Base-by-base conservation (phyloP, 2,113 vertebrate species). In the Sylvietta virens region DNA sequence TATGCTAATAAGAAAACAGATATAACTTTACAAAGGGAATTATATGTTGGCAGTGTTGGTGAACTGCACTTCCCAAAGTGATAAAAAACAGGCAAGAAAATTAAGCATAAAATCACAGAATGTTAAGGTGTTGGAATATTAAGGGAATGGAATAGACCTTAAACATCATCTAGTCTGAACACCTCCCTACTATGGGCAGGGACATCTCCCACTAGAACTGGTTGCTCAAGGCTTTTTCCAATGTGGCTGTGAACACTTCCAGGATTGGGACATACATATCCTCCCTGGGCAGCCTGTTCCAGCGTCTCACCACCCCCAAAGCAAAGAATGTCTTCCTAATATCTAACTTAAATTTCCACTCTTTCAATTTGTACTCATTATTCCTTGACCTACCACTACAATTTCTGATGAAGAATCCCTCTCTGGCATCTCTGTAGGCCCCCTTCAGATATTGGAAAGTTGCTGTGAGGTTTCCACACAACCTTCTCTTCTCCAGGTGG, bases 101-200 rank as follows among this genome's bases (percentile, higher is more conserved):
- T 16, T 5, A 82, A 50, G 28, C 22, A 37, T 37, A 33, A 71
- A 64, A 64, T 64, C 35, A 48, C 15, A 14, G 12, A 50, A 27
- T 26, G 11, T 35, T 35, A 26, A 64, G 30, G 16, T 5, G 0
- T 18, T 71, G 13, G 9, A 56, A 73, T 10, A 5, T 15, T 47
- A 47, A n/a, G 11, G 15, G 24, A n/a, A 40, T 48, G 8, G 8
- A 65, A 24, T 26, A 14, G 15, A 42, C 21, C 7, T 76, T 26
- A 50, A 64, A 27, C 5, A 51, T 33, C 27, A 28, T 23, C 15
- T 57, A 50, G 37, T 42, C 33, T 22, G 18, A 72, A 4, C 10
- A 0, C 1, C 4, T 15, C 8, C 10, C 4, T 15, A 1, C 10
- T 26, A 16, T 6, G 10, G 27, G 6, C 27, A 50, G 9, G 6